These are phyloP conservation scores for Pachyramphus minor DNA, from an alignment of 2,113 vertebrate species.

Conservation along the genomic window DNA sequence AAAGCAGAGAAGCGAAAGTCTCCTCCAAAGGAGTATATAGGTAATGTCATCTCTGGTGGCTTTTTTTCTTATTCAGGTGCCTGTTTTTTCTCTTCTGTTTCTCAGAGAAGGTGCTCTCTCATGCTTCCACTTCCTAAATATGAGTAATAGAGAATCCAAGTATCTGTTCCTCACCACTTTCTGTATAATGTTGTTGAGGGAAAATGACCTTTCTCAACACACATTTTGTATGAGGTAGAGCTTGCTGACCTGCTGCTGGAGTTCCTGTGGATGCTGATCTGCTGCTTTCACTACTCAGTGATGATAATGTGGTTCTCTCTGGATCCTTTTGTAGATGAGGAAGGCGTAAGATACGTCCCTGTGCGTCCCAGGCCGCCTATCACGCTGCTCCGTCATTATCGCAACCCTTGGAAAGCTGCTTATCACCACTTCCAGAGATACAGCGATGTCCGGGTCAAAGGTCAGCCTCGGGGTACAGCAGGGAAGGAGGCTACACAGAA, in stretches of 20 bases:
- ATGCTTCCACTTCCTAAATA: not conserved
- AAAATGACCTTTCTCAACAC: not conserved
- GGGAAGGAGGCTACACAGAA: too few relatives aligned
- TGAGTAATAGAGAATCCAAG: not conserved
- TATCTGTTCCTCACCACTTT: not conserved
- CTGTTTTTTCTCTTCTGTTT: not conserved
- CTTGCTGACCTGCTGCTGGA: not conserved
- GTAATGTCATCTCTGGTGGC: slow-evolving; percentile 59
- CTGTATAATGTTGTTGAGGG: not conserved
- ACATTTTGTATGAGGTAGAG: not conserved
- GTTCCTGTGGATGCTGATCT: not conserved
- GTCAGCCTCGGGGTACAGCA: slow-evolving; percentile 52
- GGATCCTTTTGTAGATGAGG: slow-evolving; percentile 81
- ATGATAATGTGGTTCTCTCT: not conserved
- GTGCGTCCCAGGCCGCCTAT: slow-evolving; percentile 90
- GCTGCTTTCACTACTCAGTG: fast-evolving
- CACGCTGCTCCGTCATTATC: slow-evolving; percentile 92
- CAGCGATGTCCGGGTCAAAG: slow-evolving; percentile 95
- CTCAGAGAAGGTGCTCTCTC: not conserved
- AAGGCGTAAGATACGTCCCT: slow-evolving; percentile 95
- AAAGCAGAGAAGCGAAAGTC: slow-evolving; percentile 91
- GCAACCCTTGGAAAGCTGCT: slow-evolving; percentile 98
- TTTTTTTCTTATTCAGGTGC: not conserved
- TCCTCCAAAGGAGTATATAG: slow-evolving; percentile 95
- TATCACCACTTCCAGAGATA: slow-evolving; percentile 99